phyloP scores from a whole-genome alignment of 2,888 invertebrate species.

The Cephus pulcher region DNA sequence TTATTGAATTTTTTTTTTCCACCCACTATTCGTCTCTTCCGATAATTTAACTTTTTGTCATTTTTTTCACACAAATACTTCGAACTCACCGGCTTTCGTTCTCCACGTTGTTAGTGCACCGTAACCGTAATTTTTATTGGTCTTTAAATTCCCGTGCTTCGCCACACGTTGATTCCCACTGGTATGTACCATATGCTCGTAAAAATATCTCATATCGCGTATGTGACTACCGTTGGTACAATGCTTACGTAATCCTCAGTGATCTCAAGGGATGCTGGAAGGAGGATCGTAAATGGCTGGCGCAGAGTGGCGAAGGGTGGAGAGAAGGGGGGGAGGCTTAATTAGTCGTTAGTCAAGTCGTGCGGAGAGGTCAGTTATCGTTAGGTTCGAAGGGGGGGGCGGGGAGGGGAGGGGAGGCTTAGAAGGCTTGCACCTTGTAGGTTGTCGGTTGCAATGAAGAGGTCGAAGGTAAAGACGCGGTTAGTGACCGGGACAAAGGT shows the following conservation, averaged over 20 bases:
- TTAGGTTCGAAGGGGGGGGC: neutral
- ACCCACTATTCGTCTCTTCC: neutral
- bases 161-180: neutral
- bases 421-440: too few relatives aligned
- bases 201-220: neutral
- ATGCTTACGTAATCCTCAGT: neutral
- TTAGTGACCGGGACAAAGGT: conserved; percentile 27
- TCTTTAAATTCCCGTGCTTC: neutral
- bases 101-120: too few relatives aligned
- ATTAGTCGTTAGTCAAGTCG: neutral
- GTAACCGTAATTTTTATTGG: neutral
- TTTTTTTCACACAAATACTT: neutral
- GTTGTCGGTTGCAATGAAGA: neutral
- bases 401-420: too few relatives aligned
- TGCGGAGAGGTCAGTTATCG: neutral
- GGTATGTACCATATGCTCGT: neutral
- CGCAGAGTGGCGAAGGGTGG: too few relatives aligned
- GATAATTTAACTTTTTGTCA: neutral
- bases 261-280: neutral
- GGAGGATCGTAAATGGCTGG: neutral
- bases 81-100: neutral
- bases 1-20: neutral
- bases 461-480: neutral
- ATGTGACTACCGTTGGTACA: neutral
- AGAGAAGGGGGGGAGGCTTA: neutral